Base-by-base conservation (phyloP, 2,797 vertebrate genomes). In the Trichosurus vulpecula region DNA sequence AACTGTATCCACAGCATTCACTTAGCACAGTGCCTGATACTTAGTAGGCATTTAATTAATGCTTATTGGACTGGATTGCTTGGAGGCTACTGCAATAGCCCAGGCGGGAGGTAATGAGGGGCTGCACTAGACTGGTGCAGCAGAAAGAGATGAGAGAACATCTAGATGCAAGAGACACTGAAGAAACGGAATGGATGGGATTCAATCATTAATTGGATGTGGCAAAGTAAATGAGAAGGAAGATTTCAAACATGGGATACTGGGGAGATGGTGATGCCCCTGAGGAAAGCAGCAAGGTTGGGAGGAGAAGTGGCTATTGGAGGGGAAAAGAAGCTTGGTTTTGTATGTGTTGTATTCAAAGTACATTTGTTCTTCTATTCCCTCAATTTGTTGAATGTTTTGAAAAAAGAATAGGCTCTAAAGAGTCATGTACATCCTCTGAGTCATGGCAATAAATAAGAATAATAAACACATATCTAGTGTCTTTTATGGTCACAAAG, bases 321-420 rank as follows among this genome's bases (percentile, higher is more conserved):
- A 74, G 6, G 16, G n/a, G 16, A 9, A 9, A n/a, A 19, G 61
- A n/a, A 74, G 61, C 35, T 81, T 41, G 6, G n/a, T 25, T 81
- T 81, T 22, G 19, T 81, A 41, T 66, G 8, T 8, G 4, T 8
- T n/a, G 66, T 6, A 25, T 81, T 81, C 95, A 98, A 98, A 95
- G 90, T 92, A 41, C 54, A 30, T 29, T 96, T 96, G 96, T 93
- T 94, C 95, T 95, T 91, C 96, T 91, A 95, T 56, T 41, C 58
- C 89, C 87, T 95, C 52, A 11, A 81, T 91, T 95, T 94, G 56
- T 93, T 91, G 92, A 93, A 90, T 52, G 56, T 55, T 94, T 52
- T 93, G 92, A 95, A 94, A 95, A 81, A 81, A 81, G 35, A 74
- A 74, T 0, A 81, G 54, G 51, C 91, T 97, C 94, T 91, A 91